A percentile compares a stretch with the other conserved stretches of the same genome.
Evolutionary conservation across 1,140 invertebrate species (phyloP).

Genomic region (Panagrolaimus sp.): DNA sequence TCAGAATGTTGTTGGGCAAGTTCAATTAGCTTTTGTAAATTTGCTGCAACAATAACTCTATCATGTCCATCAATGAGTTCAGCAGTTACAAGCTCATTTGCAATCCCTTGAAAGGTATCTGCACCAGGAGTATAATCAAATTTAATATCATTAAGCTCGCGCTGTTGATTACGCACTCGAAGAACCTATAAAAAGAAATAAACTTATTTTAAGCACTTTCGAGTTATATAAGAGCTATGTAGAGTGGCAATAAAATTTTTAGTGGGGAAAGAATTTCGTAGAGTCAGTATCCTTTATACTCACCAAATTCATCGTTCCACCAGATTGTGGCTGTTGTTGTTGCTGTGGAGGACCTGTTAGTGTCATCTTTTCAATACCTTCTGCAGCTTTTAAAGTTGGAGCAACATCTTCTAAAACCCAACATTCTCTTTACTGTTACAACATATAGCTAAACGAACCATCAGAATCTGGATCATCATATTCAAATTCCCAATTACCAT

Average conservation of each 20-base stretch:
- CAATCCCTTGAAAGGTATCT: conserved; percentile 87
- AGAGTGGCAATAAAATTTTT: no score
- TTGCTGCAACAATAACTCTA: conserved; percentile 79
- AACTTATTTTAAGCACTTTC: no score
- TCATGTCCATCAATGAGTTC: conserved; percentile 86
- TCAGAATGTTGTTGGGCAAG: conserved; percentile 54
- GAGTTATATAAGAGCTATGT: no score
- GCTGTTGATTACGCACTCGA: conserved; percentile 71
- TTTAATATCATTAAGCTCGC: conserved; percentile 91
- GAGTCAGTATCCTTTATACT: background rate
- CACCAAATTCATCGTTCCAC: conserved; percentile 48
- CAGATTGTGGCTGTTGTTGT: conserved; percentile 18
- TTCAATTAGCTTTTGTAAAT: conserved; percentile 83
- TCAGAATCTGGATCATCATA: conserved; percentile 46
- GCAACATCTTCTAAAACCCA: background rate
- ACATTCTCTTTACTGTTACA: no score
- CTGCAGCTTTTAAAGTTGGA: conserved; percentile 17
- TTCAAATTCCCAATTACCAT: conserved; percentile 58
- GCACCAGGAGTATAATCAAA: conserved; percentile 80
- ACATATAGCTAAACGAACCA: conserved; percentile 36
- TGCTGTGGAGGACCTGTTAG: conserved; percentile 1
- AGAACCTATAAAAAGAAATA: no score
- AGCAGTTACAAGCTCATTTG: conserved; percentile 83
- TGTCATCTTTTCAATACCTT: conserved; percentile 9
- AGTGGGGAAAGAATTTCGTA: no score